phyloP scores from a whole-genome alignment of 2,113 vertebrate genomes.

The Passer montanus region DNA sequence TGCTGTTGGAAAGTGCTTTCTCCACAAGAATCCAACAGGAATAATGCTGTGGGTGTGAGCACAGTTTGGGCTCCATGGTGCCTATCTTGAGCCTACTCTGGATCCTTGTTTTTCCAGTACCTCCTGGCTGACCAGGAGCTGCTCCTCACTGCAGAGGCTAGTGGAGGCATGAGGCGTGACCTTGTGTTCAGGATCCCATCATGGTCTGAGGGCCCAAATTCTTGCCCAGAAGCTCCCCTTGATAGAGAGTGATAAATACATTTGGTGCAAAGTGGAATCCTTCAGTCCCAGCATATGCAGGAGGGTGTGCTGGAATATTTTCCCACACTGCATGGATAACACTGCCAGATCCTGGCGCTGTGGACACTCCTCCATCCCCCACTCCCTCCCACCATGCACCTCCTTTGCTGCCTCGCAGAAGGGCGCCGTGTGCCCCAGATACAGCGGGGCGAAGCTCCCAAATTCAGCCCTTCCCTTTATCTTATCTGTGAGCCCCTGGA shows the following conservation, averaged over 20 bases:
- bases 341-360: fast-evolving
- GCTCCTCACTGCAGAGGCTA: not conserved
- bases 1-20: not conserved
- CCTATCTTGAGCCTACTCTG: not conserved
- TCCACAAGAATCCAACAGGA: not conserved
- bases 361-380: not conserved
- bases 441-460: not conserved
- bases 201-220: not conserved
- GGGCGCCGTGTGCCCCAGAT: not conserved
- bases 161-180: not conserved
- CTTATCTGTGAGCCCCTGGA: slow-evolving; percentile 39
- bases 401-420: not conserved
- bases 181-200: not conserved
- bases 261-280: not conserved
- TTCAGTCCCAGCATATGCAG: fast-evolving
- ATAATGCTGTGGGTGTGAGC: not conserved
- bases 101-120: fast-evolving
- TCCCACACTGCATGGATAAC: not conserved
- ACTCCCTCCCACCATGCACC: fast-evolving
- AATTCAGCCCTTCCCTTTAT: slow-evolving; percentile 46
- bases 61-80: not conserved
- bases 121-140: not conserved
- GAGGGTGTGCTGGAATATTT: not conserved
- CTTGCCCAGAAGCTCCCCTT: not conserved
- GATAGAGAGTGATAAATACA: fast-evolving